Conservation (phyloP, 2,113 vertebrate species). For the Athene cunicularia region DNA sequence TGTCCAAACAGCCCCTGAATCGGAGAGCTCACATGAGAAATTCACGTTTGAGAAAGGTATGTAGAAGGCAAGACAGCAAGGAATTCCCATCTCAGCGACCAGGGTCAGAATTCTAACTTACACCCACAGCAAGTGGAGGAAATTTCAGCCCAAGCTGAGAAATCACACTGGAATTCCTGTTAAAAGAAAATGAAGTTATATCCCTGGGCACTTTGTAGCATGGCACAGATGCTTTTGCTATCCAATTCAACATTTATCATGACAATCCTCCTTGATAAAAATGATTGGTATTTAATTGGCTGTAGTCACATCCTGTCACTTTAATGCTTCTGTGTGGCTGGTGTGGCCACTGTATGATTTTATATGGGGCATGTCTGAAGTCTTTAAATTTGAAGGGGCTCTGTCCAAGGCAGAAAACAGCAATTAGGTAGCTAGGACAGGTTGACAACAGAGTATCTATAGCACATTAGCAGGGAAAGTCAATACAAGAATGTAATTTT, state of each 20-base stretch:
- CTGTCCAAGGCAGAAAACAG: not conserved
- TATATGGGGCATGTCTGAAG: not conserved
- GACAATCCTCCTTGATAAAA: not conserved
- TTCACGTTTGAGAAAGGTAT: not conserved
- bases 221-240: not conserved
- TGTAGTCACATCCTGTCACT: not conserved
- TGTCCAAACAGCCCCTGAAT: not conserved
- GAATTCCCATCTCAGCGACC: fast-evolving
- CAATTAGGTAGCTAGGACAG: not conserved
- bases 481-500: not conserved
- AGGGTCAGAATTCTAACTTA: not conserved
- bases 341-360: not conserved
- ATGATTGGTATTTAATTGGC: not conserved
- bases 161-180: not conserved
- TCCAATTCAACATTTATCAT: not conserved
- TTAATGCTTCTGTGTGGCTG: not conserved
- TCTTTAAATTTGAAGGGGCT: not conserved
- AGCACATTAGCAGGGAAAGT: not conserved
- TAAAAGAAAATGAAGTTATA: not conserved
- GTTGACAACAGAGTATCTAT: not conserved
- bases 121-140: not conserved
- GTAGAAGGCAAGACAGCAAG: not conserved
- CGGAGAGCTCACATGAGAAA: not conserved
- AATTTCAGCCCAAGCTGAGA: not conserved
- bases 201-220: not conserved